These are phyloP conservation scores for Mimas tiliae DNA, from an alignment of 2,888 invertebrate species.

Conservation along the genomic window DNA sequence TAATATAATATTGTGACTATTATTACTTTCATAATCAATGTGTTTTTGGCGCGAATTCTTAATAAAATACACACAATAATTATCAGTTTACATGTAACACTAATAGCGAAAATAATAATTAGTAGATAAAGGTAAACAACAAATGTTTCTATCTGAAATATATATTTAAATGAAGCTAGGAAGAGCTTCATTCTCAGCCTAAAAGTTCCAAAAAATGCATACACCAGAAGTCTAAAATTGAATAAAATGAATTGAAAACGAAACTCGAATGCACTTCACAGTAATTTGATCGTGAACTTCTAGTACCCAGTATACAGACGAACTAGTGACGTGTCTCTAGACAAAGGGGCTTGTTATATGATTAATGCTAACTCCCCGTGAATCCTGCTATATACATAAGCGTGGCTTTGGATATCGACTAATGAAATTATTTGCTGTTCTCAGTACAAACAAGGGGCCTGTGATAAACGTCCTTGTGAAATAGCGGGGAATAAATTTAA, in stretches of 20 bases:
- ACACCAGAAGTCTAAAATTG: background rate
- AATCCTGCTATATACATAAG: constrained; percentile 44
- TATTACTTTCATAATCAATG: no score
- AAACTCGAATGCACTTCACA: background rate
- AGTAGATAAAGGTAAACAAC: no score
- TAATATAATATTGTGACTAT: no score
- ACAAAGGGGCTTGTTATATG: constrained; percentile 71
- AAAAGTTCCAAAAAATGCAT: no score
- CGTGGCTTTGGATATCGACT: constrained; percentile 59
- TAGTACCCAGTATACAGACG: constrained; percentile 33
- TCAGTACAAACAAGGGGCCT: constrained; percentile 57
- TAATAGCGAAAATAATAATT: no score
- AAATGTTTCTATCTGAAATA: no score
- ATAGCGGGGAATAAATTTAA: constrained; percentile 63
- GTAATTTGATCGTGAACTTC: background rate
- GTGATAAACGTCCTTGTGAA: constrained; percentile 65
- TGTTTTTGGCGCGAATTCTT: no score
- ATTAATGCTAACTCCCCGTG: constrained; percentile 67
- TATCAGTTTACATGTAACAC: no score
- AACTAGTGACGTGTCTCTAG: constrained; percentile 57
- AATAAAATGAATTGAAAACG: background rate
- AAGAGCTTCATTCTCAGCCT: no score
- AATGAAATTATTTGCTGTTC: constrained; percentile 75
- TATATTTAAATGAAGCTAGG: no score
- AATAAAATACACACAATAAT: no score